Percentiles rank a stretch among this genome's conserved stretches.
These are phyloP conservation scores for Cinara cedri DNA, from an alignment of 2,888 invertebrate species.

Conservation along the genomic window DNA sequence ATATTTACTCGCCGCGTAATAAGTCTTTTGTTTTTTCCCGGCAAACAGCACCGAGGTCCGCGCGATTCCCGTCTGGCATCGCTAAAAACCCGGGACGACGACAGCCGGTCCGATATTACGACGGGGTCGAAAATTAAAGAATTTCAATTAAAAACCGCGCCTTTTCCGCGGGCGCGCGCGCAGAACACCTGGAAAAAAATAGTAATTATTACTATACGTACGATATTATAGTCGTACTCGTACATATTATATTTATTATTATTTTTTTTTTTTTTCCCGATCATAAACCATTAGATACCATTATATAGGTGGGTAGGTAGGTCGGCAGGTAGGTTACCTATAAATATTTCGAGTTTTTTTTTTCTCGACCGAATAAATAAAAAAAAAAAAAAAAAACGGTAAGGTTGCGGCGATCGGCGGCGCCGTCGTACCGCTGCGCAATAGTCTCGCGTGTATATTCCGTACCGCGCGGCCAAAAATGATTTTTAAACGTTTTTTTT, in stretches of 20 bases:
- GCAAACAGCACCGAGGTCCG: no score
- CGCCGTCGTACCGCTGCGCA: neutral
- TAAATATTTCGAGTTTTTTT: neutral
- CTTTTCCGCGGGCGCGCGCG: slow-evolving; percentile 51
- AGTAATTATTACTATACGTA: no score
- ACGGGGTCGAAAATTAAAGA: slow-evolving; percentile 46
- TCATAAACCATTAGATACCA: no score
- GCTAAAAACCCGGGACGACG: no score
- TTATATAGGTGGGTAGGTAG: no score
- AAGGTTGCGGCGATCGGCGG: neutral
- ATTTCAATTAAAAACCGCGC: slow-evolving; percentile 57
- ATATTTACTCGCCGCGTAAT: no score
- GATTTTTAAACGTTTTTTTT: slow-evolving; percentile 32
- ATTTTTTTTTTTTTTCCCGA: neutral
- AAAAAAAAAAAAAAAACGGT: slow-evolving; percentile 47
- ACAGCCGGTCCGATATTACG: no score
- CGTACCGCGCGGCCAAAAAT: slow-evolving; percentile 22
- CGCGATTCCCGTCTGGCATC: slow-evolving; percentile 19
- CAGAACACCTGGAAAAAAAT: slow-evolving; percentile 50
- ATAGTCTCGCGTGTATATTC: neutral
- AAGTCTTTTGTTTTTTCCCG: no score
- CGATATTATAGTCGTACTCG: no score
- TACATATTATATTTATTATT: neutral
- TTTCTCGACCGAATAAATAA: slow-evolving; percentile 24
- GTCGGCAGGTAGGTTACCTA: no score